Evolutionary conservation across 1,140 invertebrate species (phyloP).

Genomic region (Drosophila guanche): DNA sequence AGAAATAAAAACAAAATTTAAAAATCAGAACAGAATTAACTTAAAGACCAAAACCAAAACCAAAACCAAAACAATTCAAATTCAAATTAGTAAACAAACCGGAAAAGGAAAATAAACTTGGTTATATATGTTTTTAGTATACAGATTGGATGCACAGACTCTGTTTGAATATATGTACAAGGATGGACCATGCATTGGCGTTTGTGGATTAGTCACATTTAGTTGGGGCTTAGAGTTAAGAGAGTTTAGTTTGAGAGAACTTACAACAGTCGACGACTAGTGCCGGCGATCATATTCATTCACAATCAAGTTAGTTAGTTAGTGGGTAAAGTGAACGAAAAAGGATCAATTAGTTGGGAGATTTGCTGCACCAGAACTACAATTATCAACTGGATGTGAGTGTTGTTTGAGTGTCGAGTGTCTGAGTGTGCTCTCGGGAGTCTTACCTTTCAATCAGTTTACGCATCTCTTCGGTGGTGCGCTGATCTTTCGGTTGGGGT

Average conservation of each 20-base stretch:
- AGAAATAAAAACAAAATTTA: constrained; percentile 27
- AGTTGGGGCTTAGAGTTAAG: constrained; percentile 9
- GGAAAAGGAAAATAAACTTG: constrained; percentile 3
- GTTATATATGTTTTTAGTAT: constrained; percentile 15
- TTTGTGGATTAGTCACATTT: constrained; percentile 31
- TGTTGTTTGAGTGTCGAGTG: constrained; percentile 22
- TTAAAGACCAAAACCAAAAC: constrained; percentile 7
- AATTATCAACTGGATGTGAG: background rate
- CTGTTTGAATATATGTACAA: constrained; percentile 17
- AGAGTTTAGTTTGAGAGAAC: constrained; percentile 29
- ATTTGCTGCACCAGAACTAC: constrained; percentile 20
- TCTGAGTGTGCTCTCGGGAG: constrained; percentile 3
- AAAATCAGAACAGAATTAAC: constrained; percentile 40
- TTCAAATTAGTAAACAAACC: constrained; percentile 6
- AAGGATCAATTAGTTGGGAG: constrained; percentile 22
- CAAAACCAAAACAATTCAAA: constrained; percentile 11
- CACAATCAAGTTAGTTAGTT: constrained; percentile 11
- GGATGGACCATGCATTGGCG: constrained; percentile 37
- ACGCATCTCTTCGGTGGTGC: constrained; percentile 96
- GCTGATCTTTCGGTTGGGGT: constrained; percentile 90
- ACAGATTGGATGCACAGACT: constrained; percentile 5
- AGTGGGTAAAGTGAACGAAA: constrained; percentile 27
- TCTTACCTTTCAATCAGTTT: constrained; percentile 97
- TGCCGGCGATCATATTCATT: constrained; percentile 39
- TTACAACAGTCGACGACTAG: constrained; percentile 77